phyloP scores from a whole-genome alignment of 2,113 vertebrate species.

The Chrysochloris asiatica region DNA sequence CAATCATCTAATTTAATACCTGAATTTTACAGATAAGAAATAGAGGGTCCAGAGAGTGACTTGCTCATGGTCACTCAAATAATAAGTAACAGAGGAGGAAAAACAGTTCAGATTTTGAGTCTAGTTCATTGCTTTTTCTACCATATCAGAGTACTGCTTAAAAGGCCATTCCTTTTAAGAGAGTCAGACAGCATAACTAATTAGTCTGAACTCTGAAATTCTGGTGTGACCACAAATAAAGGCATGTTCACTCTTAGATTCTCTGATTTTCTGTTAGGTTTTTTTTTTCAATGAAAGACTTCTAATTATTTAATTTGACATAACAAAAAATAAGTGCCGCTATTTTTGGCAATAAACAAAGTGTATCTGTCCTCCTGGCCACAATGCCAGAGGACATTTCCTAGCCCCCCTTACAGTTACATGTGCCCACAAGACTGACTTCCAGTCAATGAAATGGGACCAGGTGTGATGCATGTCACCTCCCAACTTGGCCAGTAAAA shows the following conservation, averaged over 20 bases:
- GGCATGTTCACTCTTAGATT: constrained; percentile 7
- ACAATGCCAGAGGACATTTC: background rate
- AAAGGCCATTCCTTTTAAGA: background rate
- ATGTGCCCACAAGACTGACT: background rate
- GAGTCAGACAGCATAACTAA: background rate
- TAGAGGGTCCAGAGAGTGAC: background rate
- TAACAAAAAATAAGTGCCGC: constrained; percentile 36
- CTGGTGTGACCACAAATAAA: constrained; percentile 49
- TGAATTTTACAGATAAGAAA: background rate
- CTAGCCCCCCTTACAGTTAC: background rate
- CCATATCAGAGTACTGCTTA: background rate
- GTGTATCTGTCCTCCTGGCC: background rate
- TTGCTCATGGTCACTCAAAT: background rate
- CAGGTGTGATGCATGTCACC: background rate
- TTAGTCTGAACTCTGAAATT: constrained; percentile 15
- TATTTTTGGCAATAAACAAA: background rate
- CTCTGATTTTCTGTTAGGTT: constrained; percentile 50
- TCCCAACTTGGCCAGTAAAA: background rate
- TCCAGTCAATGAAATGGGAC: background rate
- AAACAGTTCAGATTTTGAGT: constrained; percentile 13
- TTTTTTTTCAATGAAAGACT: constrained; percentile 41
- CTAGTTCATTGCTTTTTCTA: background rate
- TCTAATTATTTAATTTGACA: constrained; percentile 45
- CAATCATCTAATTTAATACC: background rate
- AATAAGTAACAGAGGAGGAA: background rate